A percentile compares a stretch with the other conserved stretches of the same genome.
Evolutionary conservation across 1,140 invertebrate species (phyloP).

Genomic region (Hycleus cichorii): DNA sequence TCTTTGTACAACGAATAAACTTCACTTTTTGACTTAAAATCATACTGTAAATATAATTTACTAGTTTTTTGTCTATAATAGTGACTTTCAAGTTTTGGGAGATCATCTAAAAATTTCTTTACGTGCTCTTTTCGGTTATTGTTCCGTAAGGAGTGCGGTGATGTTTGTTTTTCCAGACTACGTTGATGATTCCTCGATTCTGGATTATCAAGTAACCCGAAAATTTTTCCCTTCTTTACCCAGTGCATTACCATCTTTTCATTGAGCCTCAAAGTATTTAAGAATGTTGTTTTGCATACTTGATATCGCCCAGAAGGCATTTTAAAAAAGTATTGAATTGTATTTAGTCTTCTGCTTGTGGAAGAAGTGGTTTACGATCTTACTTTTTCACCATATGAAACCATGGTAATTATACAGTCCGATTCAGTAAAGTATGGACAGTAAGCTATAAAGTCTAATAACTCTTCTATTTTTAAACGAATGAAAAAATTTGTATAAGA

Average conservation of each 20-base stretch:
- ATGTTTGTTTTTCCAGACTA: too few relatives aligned
- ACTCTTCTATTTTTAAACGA: too few relatives aligned
- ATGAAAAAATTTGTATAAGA: too few relatives aligned
- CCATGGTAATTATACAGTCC: background rate
- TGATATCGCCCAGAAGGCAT: background rate
- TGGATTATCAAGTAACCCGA: background rate
- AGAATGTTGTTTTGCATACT: background rate
- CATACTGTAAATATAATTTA: slow-evolving; percentile 28
- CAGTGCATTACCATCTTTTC: background rate
- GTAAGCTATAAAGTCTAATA: too few relatives aligned
- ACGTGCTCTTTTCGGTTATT: background rate
- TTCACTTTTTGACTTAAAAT: slow-evolving; percentile 22
- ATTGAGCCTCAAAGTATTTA: background rate
- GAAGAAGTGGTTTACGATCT: background rate
- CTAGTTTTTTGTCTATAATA: slow-evolving; percentile 24
- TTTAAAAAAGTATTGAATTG: background rate
- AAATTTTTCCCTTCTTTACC: background rate
- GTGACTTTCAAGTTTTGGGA: slow-evolving; percentile 28
- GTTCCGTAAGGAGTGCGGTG: background rate
- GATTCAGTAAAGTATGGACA: too few relatives aligned
- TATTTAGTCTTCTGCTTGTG: background rate
- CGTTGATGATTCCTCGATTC: too few relatives aligned
- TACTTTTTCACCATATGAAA: too few relatives aligned
- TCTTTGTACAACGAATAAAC: slow-evolving; percentile 25
- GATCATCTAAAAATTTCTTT: slow-evolving; percentile 14